A percentile compares a stretch with the other conserved stretches of the same genome.
phyloP scores from a whole-genome alignment of 1,140 invertebrate species.

The Homalodisca vitripennis region DNA sequence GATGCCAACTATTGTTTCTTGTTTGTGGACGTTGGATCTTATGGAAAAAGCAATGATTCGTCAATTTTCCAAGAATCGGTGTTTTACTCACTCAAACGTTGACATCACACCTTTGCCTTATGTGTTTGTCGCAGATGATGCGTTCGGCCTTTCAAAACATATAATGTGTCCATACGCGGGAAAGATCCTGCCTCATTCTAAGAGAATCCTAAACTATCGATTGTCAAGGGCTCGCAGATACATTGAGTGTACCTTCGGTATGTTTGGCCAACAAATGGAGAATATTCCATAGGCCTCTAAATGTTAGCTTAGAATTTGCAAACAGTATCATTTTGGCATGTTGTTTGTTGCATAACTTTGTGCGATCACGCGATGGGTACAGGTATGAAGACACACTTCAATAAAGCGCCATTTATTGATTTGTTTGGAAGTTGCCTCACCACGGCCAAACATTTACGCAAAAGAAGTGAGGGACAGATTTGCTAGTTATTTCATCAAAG shows the following conservation, averaged over 20 bases:
- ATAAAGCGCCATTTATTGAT: slow-evolving; percentile 47
- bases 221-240: slow-evolving; percentile 38
- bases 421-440: slow-evolving; percentile 44
- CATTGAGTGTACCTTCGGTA: slow-evolving; percentile 45
- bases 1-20: slow-evolving; percentile 19
- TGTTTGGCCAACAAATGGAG: slow-evolving; percentile 45
- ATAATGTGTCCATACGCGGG: slow-evolving; percentile 42
- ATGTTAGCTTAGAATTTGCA: slow-evolving; percentile 38
- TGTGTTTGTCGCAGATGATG: slow-evolving; percentile 47
- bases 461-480: slow-evolving; percentile 25
- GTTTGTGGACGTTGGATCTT: slow-evolving; percentile 26
- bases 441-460: slow-evolving; percentile 12
- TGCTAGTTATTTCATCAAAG: slow-evolving; percentile 22
- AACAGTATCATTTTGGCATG: slow-evolving; percentile 37
- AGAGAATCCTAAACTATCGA: slow-evolving; percentile 44
- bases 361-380: slow-evolving; percentile 23
- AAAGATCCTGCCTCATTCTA: slow-evolving; percentile 21
- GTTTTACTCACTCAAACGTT: slow-evolving; percentile 14
- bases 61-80: slow-evolving; percentile 25
- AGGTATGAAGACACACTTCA: background rate
- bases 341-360: slow-evolving; percentile 34
- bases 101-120: slow-evolving; percentile 1
- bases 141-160: slow-evolving; percentile 46
- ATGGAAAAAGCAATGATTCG: slow-evolving; percentile 24
- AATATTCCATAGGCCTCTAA: slow-evolving; percentile 42